These are phyloP conservation scores for Hirtodrosophila histrioides DNA, from an alignment of 2,888 invertebrate species.

Conservation along the genomic window DNA sequence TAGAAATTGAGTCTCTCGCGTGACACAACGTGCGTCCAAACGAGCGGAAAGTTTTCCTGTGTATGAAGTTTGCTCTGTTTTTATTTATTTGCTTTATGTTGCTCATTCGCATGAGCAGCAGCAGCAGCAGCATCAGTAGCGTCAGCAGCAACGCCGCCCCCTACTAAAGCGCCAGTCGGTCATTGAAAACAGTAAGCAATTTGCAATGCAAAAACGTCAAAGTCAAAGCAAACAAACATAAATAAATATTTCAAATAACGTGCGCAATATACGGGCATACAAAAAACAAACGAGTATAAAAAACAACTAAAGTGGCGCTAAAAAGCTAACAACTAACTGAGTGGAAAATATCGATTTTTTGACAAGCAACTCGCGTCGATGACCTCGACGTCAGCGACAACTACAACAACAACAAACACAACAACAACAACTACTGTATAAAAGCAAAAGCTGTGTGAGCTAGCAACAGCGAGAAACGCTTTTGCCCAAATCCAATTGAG, in stretches of 20 bases:
- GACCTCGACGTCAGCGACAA: slow-evolving; percentile 64
- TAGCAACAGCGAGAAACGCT: slow-evolving; percentile 29
- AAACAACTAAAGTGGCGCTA: slow-evolving; percentile 6
- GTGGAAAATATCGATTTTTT: slow-evolving; percentile 68
- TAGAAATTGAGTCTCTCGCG: slow-evolving; percentile 76
- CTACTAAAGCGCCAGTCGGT: slow-evolving; percentile 43
- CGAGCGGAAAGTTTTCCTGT: slow-evolving; percentile 72
- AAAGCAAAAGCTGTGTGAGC: slow-evolving; percentile 37
- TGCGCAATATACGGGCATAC: slow-evolving; percentile 6
- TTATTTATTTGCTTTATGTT: slow-evolving; percentile 63
- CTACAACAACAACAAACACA: slow-evolving; percentile 7
- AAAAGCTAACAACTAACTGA: slow-evolving; percentile 27
- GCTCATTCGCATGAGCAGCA: slow-evolving; percentile 56
- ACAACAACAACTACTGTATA: slow-evolving; percentile 24
- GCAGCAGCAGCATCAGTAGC: slow-evolving; percentile 15
- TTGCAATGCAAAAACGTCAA: slow-evolving; percentile 34
- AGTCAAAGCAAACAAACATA: slow-evolving; percentile 21
- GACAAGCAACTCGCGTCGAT: slow-evolving; percentile 61
- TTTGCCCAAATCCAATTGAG: slow-evolving; percentile 59
- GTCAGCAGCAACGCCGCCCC: slow-evolving; percentile 21
- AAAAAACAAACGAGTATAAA: slow-evolving; percentile 3
- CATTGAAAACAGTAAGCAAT: slow-evolving; percentile 31
- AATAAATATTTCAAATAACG: slow-evolving; percentile 8
- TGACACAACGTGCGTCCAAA: slow-evolving; percentile 74
- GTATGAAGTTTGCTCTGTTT: slow-evolving; percentile 58